phyloP scores from a whole-genome alignment of 2,113 vertebrate species.

The Pangasianodon hypophthalmus region DNA sequence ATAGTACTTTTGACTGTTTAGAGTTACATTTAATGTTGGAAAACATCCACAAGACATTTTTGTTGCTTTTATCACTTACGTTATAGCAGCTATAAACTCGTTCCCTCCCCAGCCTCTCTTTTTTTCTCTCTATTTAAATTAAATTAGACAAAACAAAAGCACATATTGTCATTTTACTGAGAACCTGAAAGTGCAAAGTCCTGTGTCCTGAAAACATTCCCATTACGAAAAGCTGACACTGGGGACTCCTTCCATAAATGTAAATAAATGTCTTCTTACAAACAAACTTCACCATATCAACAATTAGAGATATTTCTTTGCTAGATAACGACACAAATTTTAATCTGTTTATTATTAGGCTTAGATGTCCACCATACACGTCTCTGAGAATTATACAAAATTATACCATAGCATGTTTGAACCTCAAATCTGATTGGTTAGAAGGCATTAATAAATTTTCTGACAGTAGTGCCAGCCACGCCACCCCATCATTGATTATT shows the following conservation, averaged over 20 bases:
- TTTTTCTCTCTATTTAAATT: background rate
- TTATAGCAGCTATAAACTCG: background rate
- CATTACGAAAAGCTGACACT: background rate
- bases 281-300: background rate
- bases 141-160: background rate
- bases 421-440: background rate
- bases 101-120: background rate
- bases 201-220: background rate
- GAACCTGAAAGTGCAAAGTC: background rate
- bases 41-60: background rate
- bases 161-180: background rate
- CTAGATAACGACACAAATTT: background rate
- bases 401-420: background rate
- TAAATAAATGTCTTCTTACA: background rate
- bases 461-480: background rate
- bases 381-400: no score
- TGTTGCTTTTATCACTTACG: background rate
- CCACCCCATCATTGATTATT: background rate
- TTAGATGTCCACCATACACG: background rate
- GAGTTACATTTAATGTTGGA: background rate
- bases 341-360: background rate
- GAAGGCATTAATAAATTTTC: background rate
- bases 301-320: background rate
- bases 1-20: background rate
- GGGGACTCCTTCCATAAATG: background rate